Base-by-base conservation (phyloP, 2,797 vertebrate genomes). In the Acrossocheilus fasciatus region DNA sequence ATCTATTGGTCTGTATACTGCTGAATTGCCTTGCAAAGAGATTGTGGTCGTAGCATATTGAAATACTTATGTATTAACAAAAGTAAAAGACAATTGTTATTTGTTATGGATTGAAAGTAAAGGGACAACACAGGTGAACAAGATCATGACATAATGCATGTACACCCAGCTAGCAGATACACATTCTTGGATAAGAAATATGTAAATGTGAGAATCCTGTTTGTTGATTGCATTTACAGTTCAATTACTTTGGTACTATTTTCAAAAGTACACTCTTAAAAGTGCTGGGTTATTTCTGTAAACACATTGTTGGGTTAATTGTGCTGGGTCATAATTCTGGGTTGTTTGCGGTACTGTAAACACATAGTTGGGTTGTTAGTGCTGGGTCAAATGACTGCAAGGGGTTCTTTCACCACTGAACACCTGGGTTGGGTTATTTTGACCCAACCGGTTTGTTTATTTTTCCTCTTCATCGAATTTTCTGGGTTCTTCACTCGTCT, bases 1-100 rank as follows among this genome's bases (percentile, higher is more conserved):
- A 96, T 99, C 93, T 99, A 99, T 90, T 99, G 98, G 98, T 97
- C 95, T 86, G 96, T 97, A 66, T 98, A 98, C 94, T 97, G 96
- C 93, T 99, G 93, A 95, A 30, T 57, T 23, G 36, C 68, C 80
- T 54, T 47, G 54, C 26, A 41, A 41, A 17, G 23, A 26, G 76
- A 39, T 70, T 41, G 59, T 57, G 30, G 54, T 62, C 20, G 43
- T 70, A 47, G 57, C 11, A 23, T 74, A 45, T 73, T 57, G 18
- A 54, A 77, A 30, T 52, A 34, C 52, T 15, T n/a, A 12, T 74
- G 52, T 59, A 26, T 78, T 78, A 59, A 59, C 34, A 8, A 41
- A 57, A 41, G 34, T 59, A 41, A 77, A 41, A 41, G 34, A 41
- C 39, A 76, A n/a, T 9, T 59, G 20, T 14, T 52, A 14, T 77